Base-by-base conservation (phyloP, 2,797 vertebrate genomes). In the Lepidocolaptes lacrymiger region DNA sequence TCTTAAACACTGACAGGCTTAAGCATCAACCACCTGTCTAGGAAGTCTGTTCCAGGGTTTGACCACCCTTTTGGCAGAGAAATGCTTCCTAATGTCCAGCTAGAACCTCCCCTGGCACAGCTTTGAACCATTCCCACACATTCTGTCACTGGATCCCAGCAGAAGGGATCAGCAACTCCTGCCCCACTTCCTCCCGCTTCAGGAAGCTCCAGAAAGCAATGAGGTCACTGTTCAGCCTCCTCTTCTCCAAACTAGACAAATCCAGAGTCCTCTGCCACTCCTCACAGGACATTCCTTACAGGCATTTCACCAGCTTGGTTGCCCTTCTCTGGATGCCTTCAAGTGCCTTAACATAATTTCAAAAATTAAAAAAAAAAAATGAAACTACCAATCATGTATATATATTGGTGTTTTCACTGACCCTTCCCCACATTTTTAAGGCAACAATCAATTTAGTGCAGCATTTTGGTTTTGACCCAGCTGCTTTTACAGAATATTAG, bases 111-210 rank as follows among this genome's bases (percentile, higher is more conserved):
- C 12, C 18, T 51, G 21, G 5, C 0, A 3, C 44, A 64, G 48
- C 30, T 51, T 39, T 24, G 37, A 62, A 73, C 9, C 37, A 67
- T 36, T 67, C 39, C 56, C 30, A 18, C 0, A 0, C 0, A 1
- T 43, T 16, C 44, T 24, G 6, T 28, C 44, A 16, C 62, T 48
- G 34, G 49, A 62, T 21, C 2, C 30, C 68, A 37, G 30, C 19
- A 74, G 34, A 23, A 69, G 37, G 56, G 20, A 4, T 19, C 80
- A 63, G 37, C 49, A 68, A 5, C 12, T 84, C 49, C 9, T 19
- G 26, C 19, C 72, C 54, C 18, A 3, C 4, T 2, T 39, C 12
- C 8, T 24, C 10, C 28, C 17, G 7, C 3, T 37, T 49, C 14
- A 55, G 66, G 51, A 64, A 54, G 39, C 34, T 64, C 58, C 6